Evolutionary conservation across 1,140 invertebrate species (phyloP).

Genomic region (Drosophila dunni): DNA sequence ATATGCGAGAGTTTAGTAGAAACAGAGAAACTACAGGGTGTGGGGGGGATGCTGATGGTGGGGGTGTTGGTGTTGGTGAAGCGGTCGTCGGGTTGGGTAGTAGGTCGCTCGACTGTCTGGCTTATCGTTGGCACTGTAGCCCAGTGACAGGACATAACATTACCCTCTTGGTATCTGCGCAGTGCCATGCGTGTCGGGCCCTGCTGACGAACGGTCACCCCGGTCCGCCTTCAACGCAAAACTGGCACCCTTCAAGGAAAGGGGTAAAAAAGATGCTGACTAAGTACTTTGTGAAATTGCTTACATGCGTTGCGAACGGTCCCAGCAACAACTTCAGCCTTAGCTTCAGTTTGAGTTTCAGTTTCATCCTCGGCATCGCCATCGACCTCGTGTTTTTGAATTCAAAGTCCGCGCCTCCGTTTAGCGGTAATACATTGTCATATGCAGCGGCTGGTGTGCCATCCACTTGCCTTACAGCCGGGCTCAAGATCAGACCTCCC

Average conservation of each 20-base stretch:
- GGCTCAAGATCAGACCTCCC: background rate
- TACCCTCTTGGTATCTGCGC: constrained; percentile 72
- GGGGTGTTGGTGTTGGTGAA: background rate
- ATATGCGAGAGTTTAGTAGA: constrained; percentile 38
- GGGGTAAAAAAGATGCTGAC: constrained; percentile 77
- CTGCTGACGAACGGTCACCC: constrained; percentile 65
- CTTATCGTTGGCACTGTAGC: constrained; percentile 65
- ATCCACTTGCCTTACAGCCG: constrained; percentile 36
- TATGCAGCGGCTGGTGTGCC: constrained; percentile 53
- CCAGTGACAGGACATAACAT: constrained; percentile 81
- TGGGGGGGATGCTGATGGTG: background rate
- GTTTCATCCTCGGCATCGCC: background rate
- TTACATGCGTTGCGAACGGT: constrained; percentile 70
- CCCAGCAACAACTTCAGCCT: constrained; percentile 11
- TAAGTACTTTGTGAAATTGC: constrained; percentile 82
- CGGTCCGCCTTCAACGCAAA: constrained; percentile 44
- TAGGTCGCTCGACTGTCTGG: constrained; percentile 48
- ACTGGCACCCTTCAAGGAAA: constrained; percentile 21
- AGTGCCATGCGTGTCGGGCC: constrained; percentile 66
- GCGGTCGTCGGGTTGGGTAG: constrained; percentile 24
- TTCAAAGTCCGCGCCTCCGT: constrained; percentile 45
- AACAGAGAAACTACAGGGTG: background rate
- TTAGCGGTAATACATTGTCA: constrained; percentile 74
- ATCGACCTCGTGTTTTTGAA: constrained; percentile 9
- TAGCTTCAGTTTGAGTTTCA: constrained; percentile 13